These are phyloP conservation scores for Cirrhinus molitorella DNA, from an alignment of 2,797 vertebrate genomes.

Conservation along the genomic window DNA sequence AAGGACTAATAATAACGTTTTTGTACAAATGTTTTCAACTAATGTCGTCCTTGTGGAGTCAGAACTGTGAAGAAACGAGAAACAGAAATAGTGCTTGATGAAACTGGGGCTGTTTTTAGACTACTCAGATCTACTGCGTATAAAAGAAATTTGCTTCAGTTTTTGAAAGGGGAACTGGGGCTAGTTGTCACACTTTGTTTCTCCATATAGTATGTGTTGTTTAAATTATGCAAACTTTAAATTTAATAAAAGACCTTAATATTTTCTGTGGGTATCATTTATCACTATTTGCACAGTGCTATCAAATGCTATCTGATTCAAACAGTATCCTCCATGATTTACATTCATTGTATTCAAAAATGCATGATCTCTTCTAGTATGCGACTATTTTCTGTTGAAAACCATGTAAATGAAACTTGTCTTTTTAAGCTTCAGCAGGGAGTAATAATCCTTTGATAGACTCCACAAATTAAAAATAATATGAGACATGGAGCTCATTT, in stretches of 20 bases:
- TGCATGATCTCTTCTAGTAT: background rate
- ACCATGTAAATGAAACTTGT: conserved; percentile 12
- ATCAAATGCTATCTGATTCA: background rate
- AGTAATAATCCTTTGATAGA: conserved; percentile 33
- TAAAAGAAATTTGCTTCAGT: background rate
- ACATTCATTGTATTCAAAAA: background rate
- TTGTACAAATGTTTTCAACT: conserved; percentile 2
- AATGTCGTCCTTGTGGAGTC: background rate
- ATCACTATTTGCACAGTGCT: no score
- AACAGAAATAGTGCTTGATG: background rate
- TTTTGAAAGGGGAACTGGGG: background rate
- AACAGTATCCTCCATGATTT: background rate
- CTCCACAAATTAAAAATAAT: conserved; percentile 46
- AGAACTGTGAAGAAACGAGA: background rate
- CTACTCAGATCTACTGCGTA: background rate
- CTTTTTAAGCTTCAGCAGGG: conserved; percentile 34
- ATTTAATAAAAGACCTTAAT: background rate
- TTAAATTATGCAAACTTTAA: background rate
- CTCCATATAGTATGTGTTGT: background rate
- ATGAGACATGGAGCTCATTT: conserved; percentile 7
- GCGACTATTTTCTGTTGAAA: conserved; percentile 7
- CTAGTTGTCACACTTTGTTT: background rate
- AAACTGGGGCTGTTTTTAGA: background rate
- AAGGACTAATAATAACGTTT: conserved; percentile 1
- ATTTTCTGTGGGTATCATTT: background rate